These are phyloP conservation scores for Osmoderma eremita DNA, from an alignment of 2,888 invertebrate species.

Conservation along the genomic window DNA sequence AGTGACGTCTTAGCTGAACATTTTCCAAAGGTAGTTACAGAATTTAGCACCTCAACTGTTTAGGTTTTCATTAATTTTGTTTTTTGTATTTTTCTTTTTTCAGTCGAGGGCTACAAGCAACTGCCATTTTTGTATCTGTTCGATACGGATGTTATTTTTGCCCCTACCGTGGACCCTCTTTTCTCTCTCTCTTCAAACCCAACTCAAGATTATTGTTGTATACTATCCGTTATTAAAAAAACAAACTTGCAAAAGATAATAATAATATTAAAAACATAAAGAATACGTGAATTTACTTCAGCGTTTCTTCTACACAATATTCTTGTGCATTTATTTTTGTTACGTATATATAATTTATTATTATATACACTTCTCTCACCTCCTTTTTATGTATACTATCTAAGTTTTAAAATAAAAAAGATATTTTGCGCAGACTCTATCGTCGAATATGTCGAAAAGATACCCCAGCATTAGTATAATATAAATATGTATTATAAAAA, in stretches of 20 bases:
- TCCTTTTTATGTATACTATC: slow-evolving; percentile 22
- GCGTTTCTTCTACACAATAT: slow-evolving; percentile 16
- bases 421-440: slow-evolving; percentile 4
- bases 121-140: slow-evolving; percentile 35
- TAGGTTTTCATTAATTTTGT: background rate
- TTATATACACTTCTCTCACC: background rate
- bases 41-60: too few relatives aligned
- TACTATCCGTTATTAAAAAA: slow-evolving; percentile 10
- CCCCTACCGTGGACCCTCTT: background rate
- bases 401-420: slow-evolving; percentile 14
- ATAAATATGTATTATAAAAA: slow-evolving; percentile 9
- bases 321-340: slow-evolving; percentile 10
- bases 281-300: slow-evolving; percentile 25
- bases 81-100: slow-evolving; percentile 2
- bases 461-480: background rate
- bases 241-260: background rate
- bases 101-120: slow-evolving; percentile 24
- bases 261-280: background rate
- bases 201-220: slow-evolving; percentile 19
- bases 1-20: slow-evolving; percentile 16
- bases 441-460: background rate
- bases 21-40: background rate
- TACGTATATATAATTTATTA: slow-evolving; percentile 25
- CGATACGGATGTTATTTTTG: slow-evolving; percentile 5
- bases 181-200: background rate